These are phyloP conservation scores for Drosophila mettleri DNA, from an alignment of 2,888 invertebrate genomes.

Conservation along the genomic window DNA sequence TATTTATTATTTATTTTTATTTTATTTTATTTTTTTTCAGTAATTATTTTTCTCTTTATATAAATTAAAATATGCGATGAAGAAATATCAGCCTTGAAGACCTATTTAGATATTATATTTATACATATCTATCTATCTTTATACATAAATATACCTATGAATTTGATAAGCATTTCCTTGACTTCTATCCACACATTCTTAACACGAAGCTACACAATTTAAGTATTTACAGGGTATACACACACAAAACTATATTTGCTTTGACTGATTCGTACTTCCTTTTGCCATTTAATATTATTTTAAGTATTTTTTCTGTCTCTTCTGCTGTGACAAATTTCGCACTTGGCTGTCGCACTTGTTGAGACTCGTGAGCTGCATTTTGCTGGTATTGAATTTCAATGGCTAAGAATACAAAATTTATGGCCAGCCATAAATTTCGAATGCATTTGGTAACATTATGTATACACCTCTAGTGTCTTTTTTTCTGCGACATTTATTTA, in stretches of 20 bases:
- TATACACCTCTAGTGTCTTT: constrained; percentile 13
- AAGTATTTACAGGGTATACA: not conserved
- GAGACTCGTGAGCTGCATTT: constrained; percentile 74
- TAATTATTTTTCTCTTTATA: too few species aligned
- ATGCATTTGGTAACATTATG: constrained; percentile 33
- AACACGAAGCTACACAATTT: not conserved
- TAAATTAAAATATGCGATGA: too few species aligned
- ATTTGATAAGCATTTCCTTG: too few species aligned
- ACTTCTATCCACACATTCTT: too few species aligned
- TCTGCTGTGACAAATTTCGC: constrained; percentile 66
- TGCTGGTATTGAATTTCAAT: constrained; percentile 67
- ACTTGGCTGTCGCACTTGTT: constrained; percentile 66
- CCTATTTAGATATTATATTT: too few species aligned
- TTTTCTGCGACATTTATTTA: constrained; percentile 3
- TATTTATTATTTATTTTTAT: too few species aligned
- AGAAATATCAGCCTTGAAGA: too few species aligned
- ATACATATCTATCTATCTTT: too few species aligned
- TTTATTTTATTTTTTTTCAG: too few species aligned
- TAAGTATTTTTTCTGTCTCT: not conserved
- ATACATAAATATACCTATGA: too few species aligned
- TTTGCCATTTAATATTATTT: constrained; percentile 19
- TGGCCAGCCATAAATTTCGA: constrained; percentile 43
- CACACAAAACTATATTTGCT: not conserved
- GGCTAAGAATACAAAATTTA: constrained; percentile 55
- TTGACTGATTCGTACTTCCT: not conserved